Conservation (phyloP, 2,113 vertebrate genomes). For the Ranitomeya imitator region DNA sequence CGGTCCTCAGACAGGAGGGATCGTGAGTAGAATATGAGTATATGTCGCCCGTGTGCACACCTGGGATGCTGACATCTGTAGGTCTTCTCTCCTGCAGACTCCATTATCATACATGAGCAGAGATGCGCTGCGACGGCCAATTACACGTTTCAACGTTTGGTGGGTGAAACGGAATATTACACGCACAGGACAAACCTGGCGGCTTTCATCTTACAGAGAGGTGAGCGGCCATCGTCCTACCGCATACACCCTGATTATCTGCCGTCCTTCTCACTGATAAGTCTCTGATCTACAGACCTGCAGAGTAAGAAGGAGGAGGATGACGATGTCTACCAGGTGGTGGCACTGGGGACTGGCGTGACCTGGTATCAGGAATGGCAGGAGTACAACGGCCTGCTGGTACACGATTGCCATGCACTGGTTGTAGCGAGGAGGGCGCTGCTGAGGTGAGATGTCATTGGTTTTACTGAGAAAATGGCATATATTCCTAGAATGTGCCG, state of each 20-base stretch:
- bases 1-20: too few species aligned
- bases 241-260: too few species aligned
- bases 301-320: neutral
- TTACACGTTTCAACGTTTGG: slow-evolving; percentile 71
- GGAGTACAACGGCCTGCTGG: slow-evolving; percentile 73
- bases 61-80: too few species aligned
- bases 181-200: slow-evolving; percentile 78
- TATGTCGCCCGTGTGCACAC: too few species aligned
- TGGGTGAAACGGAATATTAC: slow-evolving; percentile 68
- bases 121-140: slow-evolving; percentile 77
- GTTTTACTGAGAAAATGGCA: neutral
- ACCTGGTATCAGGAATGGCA: slow-evolving; percentile 72
- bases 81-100: neutral
- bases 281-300: slow-evolving; percentile 60
- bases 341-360: slow-evolving; percentile 78
- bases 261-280: too few species aligned
- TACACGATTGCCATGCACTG: slow-evolving; percentile 82
- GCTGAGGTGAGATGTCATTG: slow-evolving; percentile 70
- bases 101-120: slow-evolving; percentile 70
- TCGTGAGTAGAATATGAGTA: too few species aligned
- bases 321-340: slow-evolving; percentile 75
- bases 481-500: too few species aligned
- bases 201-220: slow-evolving; percentile 80
- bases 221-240: slow-evolving; percentile 63
- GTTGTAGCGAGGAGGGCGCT: slow-evolving; percentile 80